Conservation (phyloP, 1,140 invertebrate species). For the Temnothorax nylanderi region DNA sequence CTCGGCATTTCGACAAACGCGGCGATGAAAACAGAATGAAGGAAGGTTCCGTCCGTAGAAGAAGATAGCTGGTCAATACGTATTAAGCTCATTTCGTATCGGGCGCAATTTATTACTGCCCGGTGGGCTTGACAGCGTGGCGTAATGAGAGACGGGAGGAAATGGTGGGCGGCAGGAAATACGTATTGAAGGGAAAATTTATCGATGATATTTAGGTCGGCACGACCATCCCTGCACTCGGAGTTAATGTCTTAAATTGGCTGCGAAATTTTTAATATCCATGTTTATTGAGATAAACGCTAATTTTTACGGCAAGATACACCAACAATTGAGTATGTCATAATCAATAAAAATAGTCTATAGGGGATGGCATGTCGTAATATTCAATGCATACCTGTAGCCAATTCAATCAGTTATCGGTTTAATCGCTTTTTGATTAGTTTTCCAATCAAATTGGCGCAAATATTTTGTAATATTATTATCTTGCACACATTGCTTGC, state of each 20-base stretch:
- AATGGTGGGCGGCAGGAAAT: conserved; percentile 14
- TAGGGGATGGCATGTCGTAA: background rate
- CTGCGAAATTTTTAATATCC: conserved; percentile 49
- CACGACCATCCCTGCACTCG: background rate
- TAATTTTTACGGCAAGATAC: conserved; percentile 15
- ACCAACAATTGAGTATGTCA: background rate
- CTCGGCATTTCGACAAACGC: background rate
- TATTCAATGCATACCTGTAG: background rate
- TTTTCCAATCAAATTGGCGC: conserved; percentile 24
- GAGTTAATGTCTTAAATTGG: conserved; percentile 34
- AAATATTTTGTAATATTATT: conserved; percentile 41
- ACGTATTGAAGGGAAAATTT: conserved; percentile 32
- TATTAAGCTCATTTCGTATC: conserved; percentile 23
- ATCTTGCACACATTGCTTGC: background rate
- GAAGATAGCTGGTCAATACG: conserved; percentile 36
- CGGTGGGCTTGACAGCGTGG: conserved; percentile 23
- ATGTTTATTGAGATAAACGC: conserved; percentile 33
- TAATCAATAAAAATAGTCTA: background rate
- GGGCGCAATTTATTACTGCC: conserved; percentile 45
- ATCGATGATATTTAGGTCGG: conserved; percentile 35
- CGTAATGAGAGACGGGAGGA: conserved; percentile 5
- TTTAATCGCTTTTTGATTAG: conserved; percentile 35
- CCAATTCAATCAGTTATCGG: conserved; percentile 24
- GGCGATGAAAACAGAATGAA: background rate
- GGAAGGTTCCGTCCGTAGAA: background rate